Evolutionary conservation across 2,888 invertebrate species (phyloP).

Genomic region (Cataglyphis livida): DNA sequence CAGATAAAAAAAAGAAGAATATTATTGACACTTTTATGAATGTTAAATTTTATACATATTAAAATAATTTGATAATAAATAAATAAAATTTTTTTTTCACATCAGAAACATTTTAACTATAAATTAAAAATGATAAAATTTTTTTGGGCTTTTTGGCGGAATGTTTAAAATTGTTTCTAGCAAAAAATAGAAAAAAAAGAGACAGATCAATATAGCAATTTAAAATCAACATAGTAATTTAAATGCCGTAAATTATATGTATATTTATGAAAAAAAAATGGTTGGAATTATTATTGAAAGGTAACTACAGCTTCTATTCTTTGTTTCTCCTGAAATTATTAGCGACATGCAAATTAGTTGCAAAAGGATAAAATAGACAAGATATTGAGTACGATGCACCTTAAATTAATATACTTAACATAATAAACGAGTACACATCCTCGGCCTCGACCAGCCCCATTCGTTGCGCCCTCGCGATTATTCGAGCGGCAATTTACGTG

Average conservation of each 20-base stretch:
- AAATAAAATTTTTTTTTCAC: background rate
- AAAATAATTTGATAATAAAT: background rate
- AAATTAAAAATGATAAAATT: background rate
- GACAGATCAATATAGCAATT: background rate
- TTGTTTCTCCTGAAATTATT: background rate
- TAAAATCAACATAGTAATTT: background rate
- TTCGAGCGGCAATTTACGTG: slow-evolving; percentile 63
- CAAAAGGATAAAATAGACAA: background rate
- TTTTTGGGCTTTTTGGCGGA: background rate
- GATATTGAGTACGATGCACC: background rate
- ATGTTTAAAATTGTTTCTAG: background rate
- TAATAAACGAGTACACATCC: slow-evolving; percentile 6
- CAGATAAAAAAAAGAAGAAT: background rate
- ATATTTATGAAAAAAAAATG: background rate
- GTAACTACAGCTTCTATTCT: background rate
- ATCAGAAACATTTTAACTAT: background rate
- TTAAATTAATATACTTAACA: slow-evolving; percentile 23
- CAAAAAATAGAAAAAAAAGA: background rate
- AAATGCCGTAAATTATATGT: background rate
- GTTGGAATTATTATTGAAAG: background rate
- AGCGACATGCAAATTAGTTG: background rate
- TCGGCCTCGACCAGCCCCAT: slow-evolving; percentile 9
- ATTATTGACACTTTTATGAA: background rate
- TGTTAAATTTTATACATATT: background rate
- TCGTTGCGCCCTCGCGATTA: slow-evolving; percentile 50